These are phyloP conservation scores for Drosophila anomelani DNA, from an alignment of 2,888 invertebrate genomes.

Conservation along the genomic window DNA sequence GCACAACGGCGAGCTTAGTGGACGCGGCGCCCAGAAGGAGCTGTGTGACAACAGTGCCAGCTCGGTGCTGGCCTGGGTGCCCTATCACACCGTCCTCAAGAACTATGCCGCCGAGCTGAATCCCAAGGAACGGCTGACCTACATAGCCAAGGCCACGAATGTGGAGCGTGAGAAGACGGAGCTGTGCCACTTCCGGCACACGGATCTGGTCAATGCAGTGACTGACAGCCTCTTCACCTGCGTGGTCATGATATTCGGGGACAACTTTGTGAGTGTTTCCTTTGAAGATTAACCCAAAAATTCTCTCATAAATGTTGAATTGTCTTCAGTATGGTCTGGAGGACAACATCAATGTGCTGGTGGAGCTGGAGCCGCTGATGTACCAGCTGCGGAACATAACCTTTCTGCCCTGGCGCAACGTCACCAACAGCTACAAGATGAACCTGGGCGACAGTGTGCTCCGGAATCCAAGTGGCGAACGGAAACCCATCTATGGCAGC, in stretches of 20 bases:
- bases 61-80: constrained; percentile 80
- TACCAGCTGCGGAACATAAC: constrained; percentile 80
- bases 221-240: constrained; percentile 75
- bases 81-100: constrained; percentile 69
- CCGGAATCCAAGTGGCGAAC: constrained; percentile 72
- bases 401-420: constrained; percentile 80
- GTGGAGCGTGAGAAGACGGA: constrained; percentile 78
- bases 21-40: constrained; percentile 69
- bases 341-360: constrained; percentile 79
- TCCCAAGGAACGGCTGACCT: constrained; percentile 81
- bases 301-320: too few relatives aligned
- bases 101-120: constrained; percentile 74
- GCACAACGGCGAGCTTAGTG: constrained; percentile 76
- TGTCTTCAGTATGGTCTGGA: constrained; percentile 75
- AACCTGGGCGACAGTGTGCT: constrained; percentile 69
- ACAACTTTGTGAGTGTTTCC: constrained; percentile 78
- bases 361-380: constrained; percentile 80
- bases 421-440: constrained; percentile 79
- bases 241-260: constrained; percentile 82
- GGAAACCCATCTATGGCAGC: constrained; percentile 79
- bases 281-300: background rate
- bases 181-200: constrained; percentile 81
- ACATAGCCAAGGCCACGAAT: constrained; percentile 82
- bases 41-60: constrained; percentile 65
- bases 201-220: constrained; percentile 74